Evolutionary conservation across 2,888 invertebrate genomes (phyloP).

Genomic region (Sphaerophoria taeniata): DNA sequence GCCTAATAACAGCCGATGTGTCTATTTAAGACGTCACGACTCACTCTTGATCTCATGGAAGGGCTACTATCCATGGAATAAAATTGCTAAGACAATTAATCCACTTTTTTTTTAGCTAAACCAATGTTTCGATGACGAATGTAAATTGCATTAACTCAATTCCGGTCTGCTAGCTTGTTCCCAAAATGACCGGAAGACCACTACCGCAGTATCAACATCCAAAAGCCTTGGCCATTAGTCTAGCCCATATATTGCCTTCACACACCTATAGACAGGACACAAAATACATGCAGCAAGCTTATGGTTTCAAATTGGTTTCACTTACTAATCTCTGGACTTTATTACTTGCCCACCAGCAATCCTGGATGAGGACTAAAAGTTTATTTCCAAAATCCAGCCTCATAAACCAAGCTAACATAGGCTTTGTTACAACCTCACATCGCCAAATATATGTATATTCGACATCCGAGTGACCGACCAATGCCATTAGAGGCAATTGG

Average conservation of each 20-base stretch:
- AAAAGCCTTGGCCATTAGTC: constrained; percentile 57
- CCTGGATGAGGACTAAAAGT: constrained; percentile 35
- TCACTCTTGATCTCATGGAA: constrained; percentile 11
- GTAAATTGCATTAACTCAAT: constrained; percentile 43
- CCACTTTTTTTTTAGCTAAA: neutral
- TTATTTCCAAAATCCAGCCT: constrained; percentile 45
- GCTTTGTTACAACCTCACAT: constrained; percentile 35
- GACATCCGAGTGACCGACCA: constrained; percentile 44
- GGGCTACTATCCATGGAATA: neutral
- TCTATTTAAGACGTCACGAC: no score
- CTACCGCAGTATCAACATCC: constrained; percentile 56
- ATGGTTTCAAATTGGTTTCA: constrained; percentile 53
- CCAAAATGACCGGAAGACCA: constrained; percentile 44
- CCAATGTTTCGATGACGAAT: constrained; percentile 41
- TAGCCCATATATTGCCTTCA: constrained; percentile 33
- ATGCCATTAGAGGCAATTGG: constrained; percentile 56
- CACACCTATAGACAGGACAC: neutral
- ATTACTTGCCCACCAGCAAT: constrained; percentile 50
- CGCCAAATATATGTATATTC: constrained; percentile 17
- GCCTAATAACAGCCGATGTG: no score
- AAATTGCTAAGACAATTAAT: neutral
- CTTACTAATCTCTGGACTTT: constrained; percentile 72
- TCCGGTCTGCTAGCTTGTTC: constrained; percentile 43
- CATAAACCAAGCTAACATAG: constrained; percentile 64
- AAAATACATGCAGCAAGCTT: constrained; percentile 11